Percentiles rank a stretch among this genome's conserved stretches.
These are phyloP conservation scores for Suillia variegata DNA, from an alignment of 2,888 invertebrate genomes.

Conservation along the genomic window DNA sequence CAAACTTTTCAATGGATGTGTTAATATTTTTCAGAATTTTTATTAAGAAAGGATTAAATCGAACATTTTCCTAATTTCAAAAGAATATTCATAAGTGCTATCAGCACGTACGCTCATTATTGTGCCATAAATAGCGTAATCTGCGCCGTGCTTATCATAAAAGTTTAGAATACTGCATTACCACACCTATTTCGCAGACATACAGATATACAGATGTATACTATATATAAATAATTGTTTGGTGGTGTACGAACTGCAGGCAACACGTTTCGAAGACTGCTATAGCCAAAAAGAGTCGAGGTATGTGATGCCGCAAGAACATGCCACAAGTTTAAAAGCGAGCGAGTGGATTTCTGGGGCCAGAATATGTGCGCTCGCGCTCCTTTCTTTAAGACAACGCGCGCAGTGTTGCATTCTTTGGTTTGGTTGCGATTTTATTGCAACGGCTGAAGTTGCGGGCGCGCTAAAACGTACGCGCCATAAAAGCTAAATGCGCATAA, in stretches of 20 bases:
- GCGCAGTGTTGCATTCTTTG: not conserved
- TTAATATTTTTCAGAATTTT: too few species aligned
- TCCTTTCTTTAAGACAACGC: not conserved
- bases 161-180: not conserved
- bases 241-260: too few species aligned
- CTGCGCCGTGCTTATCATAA: not conserved
- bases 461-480: constrained; percentile 1
- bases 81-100: not conserved
- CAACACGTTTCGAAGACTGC: not conserved
- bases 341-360: not conserved
- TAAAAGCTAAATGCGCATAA: not conserved
- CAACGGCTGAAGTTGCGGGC: not conserved
- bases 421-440: not conserved
- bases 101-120: not conserved
- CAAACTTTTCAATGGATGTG: too few species aligned
- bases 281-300: not conserved
- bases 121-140: not conserved
- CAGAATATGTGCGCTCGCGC: not conserved
- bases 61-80: too few species aligned
- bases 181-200: not conserved
- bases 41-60: too few species aligned
- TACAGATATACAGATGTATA: not conserved
- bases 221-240: not conserved
- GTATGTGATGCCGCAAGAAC: not conserved
- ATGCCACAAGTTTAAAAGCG: not conserved